Percentiles rank a stretch among this genome's conserved stretches.
These are phyloP conservation scores for Chydorus sphaericus DNA, from an alignment of 2,888 invertebrate genomes.

Conservation along the genomic window DNA sequence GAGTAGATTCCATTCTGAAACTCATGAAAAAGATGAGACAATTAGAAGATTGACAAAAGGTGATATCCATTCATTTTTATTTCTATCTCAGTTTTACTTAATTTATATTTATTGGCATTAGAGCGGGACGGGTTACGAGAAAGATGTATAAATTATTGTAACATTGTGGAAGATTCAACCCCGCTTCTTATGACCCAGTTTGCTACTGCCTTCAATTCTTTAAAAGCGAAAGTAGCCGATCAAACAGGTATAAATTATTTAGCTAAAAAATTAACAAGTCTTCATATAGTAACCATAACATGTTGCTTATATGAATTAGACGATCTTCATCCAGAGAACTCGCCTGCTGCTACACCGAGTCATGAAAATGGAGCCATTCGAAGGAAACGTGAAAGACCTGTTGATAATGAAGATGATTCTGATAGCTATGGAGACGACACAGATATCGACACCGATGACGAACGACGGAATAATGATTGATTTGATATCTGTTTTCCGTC, in stretches of 20 bases:
- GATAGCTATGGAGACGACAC: background rate
- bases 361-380: too few relatives aligned
- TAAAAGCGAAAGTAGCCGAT: background rate
- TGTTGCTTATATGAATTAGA: too few relatives aligned
- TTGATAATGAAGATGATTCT: background rate
- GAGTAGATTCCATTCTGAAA: too few relatives aligned
- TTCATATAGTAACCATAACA: background rate
- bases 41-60: too few relatives aligned
- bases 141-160: background rate
- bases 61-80: background rate
- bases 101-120: background rate
- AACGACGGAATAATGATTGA: too few relatives aligned
- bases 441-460: background rate
- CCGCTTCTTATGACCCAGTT: background rate
- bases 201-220: background rate
- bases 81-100: background rate
- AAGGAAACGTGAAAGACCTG: background rate
- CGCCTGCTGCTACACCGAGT: too few relatives aligned
- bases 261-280: background rate
- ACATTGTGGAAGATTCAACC: background rate
- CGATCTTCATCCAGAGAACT: too few relatives aligned
- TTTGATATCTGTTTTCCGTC: too few relatives aligned
- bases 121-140: background rate
- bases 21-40: background rate
- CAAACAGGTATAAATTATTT: background rate